phyloP scores from a whole-genome alignment of 1,140 invertebrate species.

The Lucilia sericata region DNA sequence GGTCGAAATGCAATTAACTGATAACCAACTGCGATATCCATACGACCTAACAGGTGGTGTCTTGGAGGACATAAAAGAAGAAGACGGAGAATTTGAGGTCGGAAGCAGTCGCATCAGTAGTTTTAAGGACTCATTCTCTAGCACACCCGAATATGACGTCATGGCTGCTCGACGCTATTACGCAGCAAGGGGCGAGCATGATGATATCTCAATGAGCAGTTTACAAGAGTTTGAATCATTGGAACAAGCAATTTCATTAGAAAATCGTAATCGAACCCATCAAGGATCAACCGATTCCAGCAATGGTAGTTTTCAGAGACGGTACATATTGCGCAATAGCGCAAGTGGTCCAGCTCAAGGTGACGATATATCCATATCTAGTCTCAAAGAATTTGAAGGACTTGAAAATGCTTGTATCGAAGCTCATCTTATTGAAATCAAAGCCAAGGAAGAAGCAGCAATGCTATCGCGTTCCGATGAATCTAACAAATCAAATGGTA shows the following conservation, averaged over 20 bases:
- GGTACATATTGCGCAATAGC: conserved; percentile 74
- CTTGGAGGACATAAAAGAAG: conserved; percentile 92
- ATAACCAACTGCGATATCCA: conserved; percentile 74
- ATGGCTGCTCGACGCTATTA: conserved; percentile 83
- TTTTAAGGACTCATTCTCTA: conserved; percentile 81
- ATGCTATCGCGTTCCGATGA: conserved; percentile 75
- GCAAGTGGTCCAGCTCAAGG: conserved; percentile 73
- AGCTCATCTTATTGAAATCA: conserved; percentile 83
- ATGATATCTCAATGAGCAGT: conserved; percentile 91
- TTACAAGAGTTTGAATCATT: conserved; percentile 94
- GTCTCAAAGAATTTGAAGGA: conserved; percentile 94
- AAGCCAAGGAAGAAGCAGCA: conserved; percentile 87
- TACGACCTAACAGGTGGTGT: conserved; percentile 82
- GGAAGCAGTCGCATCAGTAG: conserved; percentile 82
- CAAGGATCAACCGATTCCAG: conserved; percentile 81
- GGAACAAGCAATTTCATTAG: conserved; percentile 82
- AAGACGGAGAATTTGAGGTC: conserved; percentile 87
- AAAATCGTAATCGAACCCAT: conserved; percentile 74
- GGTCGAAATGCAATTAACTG: conserved; percentile 88
- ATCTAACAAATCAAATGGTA: conserved; percentile 71
- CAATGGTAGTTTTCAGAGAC: conserved; percentile 80
- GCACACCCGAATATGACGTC: conserved; percentile 87
- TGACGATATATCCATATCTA: conserved; percentile 91
- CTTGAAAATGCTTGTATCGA: conserved; percentile 89
- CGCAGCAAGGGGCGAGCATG: conserved; percentile 83